Conservation (phyloP, 2,888 invertebrate genomes). For the Trissolcus japonicus region DNA sequence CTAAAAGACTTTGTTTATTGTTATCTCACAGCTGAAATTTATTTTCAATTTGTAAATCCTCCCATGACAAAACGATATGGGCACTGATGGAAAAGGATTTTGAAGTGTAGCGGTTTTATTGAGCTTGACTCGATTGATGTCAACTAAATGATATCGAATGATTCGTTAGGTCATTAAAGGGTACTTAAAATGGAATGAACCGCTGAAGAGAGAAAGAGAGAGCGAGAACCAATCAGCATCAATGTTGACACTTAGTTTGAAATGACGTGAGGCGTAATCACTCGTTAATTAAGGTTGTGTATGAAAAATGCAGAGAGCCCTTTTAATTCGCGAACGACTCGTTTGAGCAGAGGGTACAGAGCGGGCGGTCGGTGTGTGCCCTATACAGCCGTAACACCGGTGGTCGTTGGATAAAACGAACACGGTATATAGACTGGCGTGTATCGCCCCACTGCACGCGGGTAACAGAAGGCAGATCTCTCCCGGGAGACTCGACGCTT, state of each 20-base stretch:
- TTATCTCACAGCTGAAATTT: too few relatives aligned
- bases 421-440: slow-evolving; percentile 56
- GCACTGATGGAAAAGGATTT: too few relatives aligned
- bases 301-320: slow-evolving; percentile 53
- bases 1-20: too few relatives aligned
- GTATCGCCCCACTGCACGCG: slow-evolving; percentile 72
- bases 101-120: background rate
- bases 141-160: too few relatives aligned
- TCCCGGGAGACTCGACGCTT: slow-evolving; percentile 76
- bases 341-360: slow-evolving; percentile 59
- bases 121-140: too few relatives aligned
- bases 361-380: slow-evolving; percentile 58
- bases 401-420: slow-evolving; percentile 51
- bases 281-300: slow-evolving; percentile 54
- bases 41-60: too few relatives aligned
- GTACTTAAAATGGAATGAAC: slow-evolving; percentile 9
- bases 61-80: too few relatives aligned
- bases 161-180: slow-evolving; percentile 13
- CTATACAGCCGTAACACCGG: slow-evolving; percentile 57
- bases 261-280: slow-evolving; percentile 54
- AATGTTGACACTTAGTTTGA: slow-evolving; percentile 55
- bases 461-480: slow-evolving; percentile 76
- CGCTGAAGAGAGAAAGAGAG: too few relatives aligned
- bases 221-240: slow-evolving; percentile 42
- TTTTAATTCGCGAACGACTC: slow-evolving; percentile 56